Base-by-base conservation (phyloP, 2,797 vertebrate species). In the Perdix hodgsoniae region DNA sequence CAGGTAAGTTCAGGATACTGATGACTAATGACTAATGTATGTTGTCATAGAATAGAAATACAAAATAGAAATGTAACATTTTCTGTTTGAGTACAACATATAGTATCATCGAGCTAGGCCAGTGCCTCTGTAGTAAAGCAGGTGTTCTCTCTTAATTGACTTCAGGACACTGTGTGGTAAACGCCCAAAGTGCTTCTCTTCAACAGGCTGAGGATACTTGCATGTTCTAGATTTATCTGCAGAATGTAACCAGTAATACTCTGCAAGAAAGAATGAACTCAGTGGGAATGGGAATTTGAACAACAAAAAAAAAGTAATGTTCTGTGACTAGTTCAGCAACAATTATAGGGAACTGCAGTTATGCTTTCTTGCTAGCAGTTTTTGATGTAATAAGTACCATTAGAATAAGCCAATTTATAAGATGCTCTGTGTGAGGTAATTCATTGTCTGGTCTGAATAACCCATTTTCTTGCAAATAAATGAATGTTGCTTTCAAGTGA, bases 1-100 rank as follows among this genome's bases (percentile, higher is more conserved):
- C 99, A 31, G 99, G 99, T 99, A 88, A 91, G 98, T 95, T 73
- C 40, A 18, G 39, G 11, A 6, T 67, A 61, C 27, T 8, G 6
- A 22, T 66, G 26, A 22, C 29, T 71, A 31, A 22, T 66, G 26
- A 22, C 29, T 71, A 31, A 60, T 42, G 22, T 64, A 3, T 15
- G 4, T 67, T 67, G 23, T 31, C 11, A 59, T 61, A 49, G 86
- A 86, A 42, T 49, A 70, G 80, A 84, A 92, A 14, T 49, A 59
- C 22, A 75, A 64, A n/a, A 24, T 54, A 19, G 71, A 67, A 35
- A 24, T 54, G 22, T 0, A 12, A 0, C 31, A 3, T 27, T 88
- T 93, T 45, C 15, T 61, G 45, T 35, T 26, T 47, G 54, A n/a
- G 11, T 35, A 6, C 17, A 54, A 1, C 14, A 45, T 6, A 3